Base-by-base conservation (phyloP, 1,140 invertebrate genomes). In the Drosophila kanapiae region DNA sequence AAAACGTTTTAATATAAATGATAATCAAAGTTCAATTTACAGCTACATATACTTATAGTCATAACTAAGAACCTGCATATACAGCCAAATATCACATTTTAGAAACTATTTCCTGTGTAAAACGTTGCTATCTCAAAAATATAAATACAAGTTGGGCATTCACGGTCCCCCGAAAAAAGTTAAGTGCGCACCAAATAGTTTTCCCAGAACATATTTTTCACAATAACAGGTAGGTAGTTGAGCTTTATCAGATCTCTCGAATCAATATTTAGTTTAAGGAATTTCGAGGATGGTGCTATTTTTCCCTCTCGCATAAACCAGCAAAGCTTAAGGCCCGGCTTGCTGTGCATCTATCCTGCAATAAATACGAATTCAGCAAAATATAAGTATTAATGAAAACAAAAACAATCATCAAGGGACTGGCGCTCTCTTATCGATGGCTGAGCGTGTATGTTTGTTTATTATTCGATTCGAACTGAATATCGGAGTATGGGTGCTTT, bases 401-500 rank as follows among this genome's bases (percentile, higher is more conserved):
- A 49, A 63, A 18, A 70, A n/a, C 3, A 31, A 42, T n/a, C 60
- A 31, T 10, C 27, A 13, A n/a, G n/a, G n/a, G 18, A 57, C 29
- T 13, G 9, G 6, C 29, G 7, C 45, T 45, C 65, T 68, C 65
- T 74, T 74, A 74, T 74, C 70, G 38, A 35, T 59, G 9, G 14
- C 14, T 3, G 31, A 16, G 56, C 31, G 37, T 37, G 35, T 54
- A 45, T 69, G 63, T 69, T 72, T 74, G 70, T 74, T 74, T 74
- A 72, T 72, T 74, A 74, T 74, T 59, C 65, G 65, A 57, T 57
- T 71, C 42, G 27, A 72, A 40, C 60, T 35, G 35, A 7, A 37
- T 47, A 38, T 48, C 7, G 18, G 5, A 4, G 59, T 64, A 67
- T 31, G 37, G 51, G 49, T 63, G 54, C 29, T 33, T 71, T 71